Conservation (phyloP, 2,113 vertebrate genomes). For the Pyxicephalus adspersus region DNA sequence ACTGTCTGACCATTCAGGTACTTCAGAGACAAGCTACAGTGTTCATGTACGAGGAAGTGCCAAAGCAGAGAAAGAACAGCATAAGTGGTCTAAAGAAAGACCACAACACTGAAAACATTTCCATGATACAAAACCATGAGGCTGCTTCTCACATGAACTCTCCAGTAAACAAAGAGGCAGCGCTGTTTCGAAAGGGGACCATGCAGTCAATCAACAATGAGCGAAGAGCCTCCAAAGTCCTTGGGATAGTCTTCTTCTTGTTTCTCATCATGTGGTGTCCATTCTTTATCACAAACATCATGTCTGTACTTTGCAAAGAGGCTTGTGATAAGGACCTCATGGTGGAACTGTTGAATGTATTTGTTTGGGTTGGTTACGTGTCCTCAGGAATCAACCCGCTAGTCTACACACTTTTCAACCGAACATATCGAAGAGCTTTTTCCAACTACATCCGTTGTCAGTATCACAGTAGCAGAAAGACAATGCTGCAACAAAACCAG, state of each 20-base stretch:
- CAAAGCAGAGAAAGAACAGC: constrained; percentile 78
- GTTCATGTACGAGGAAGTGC: constrained; percentile 82
- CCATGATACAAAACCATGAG: constrained; percentile 82
- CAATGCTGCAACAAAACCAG: constrained; percentile 72
- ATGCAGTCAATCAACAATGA: constrained; percentile 99
- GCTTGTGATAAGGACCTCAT: constrained; percentile 85
- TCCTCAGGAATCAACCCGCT: constrained; percentile 95
- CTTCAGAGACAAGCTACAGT: constrained; percentile 90
- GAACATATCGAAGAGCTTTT: constrained; percentile 93
- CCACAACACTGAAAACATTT: constrained; percentile 74
- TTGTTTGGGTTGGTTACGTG: constrained; percentile 98
- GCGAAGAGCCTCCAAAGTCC: constrained; percentile 92
- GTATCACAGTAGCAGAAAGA: constrained; percentile 74
- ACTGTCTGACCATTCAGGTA: constrained; percentile 91
- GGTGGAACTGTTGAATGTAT: constrained; percentile 90
- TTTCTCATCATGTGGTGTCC: constrained; percentile 99
- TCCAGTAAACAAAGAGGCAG: constrained; percentile 74
- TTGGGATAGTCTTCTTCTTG: constrained; percentile 97
- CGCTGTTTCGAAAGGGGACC: constrained; percentile 86
- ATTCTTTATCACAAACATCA: constrained; percentile 96
- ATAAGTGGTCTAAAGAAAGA: constrained; percentile 80
- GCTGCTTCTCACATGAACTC: constrained; percentile 81
- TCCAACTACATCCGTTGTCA: constrained; percentile 92
- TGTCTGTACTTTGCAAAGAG: constrained; percentile 87
- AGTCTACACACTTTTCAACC: constrained; percentile 98